Base-by-base conservation (phyloP, 2,888 invertebrate genomes). In the Hirtodrosophila histrioides region DNA sequence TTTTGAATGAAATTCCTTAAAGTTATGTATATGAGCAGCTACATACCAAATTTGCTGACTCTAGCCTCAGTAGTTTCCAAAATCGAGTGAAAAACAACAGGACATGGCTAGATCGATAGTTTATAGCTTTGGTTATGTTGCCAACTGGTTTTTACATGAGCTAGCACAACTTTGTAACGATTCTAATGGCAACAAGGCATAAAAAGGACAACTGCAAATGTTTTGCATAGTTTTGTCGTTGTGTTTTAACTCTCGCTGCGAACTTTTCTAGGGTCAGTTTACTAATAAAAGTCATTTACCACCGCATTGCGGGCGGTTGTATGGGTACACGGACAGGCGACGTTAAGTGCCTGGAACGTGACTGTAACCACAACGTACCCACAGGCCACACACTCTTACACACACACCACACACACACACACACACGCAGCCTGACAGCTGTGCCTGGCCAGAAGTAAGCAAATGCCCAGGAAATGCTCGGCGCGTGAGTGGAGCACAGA, bases 271-370 rank as follows among this genome's bases (percentile, higher is more conserved):
- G 64, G 56, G 40, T 70, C 78, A 75, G 87, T 77, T 86, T 66
- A 80, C 84, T 71, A 84, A 86, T 86, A 81, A 81, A 81, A 82
- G 87, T 84, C 81, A 79, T 69, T 76, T 61, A 50, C 58, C 63
- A 73, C 64, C 76, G 49, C 76, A 72, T 46, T 9, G 64, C 46
- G 43, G 54, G 31, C 57, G 46, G 48, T 51, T 49, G 39, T 31
- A 29, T 40, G 45, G 45, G 53, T 11, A 29, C 37, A 60, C 3
- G 9, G 9, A 31, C 45, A 35, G 43, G 56, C 23, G 44, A 54
- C 39, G 66, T 58, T 64, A 72, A 76, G 68, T 64, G 57, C 66
- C 60, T 45, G 41, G 35, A 61, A 74, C 67, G 67, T 71, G 74
- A 67, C 58, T 74, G 58, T 46, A 56, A 71, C 74, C 74, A 41